phyloP scores from a whole-genome alignment of 2,888 invertebrate genomes.

The Nezara viridula region DNA sequence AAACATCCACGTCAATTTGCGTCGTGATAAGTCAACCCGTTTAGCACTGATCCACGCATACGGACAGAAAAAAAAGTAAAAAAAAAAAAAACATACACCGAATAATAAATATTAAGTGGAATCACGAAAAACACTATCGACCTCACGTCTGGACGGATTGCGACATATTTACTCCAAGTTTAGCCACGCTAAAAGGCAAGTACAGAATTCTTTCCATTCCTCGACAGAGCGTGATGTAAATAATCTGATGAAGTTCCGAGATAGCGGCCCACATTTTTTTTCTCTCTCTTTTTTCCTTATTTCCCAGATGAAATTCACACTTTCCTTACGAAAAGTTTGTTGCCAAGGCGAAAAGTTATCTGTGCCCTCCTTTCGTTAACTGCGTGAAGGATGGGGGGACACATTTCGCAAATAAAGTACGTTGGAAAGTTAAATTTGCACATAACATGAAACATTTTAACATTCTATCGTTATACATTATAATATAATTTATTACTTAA shows the following conservation, averaged over 20 bases:
- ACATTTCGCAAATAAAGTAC: too few species aligned
- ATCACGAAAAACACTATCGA: constrained; percentile 3
- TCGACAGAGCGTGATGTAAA: background rate
- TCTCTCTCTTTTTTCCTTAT: too few species aligned
- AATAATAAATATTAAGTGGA: constrained; percentile 21
- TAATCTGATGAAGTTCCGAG: constrained; percentile 6
- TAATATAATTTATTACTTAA: too few species aligned
- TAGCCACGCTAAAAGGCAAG: constrained; percentile 7
- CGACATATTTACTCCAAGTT: background rate
- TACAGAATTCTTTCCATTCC: constrained; percentile 13
- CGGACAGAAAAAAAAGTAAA: background rate
- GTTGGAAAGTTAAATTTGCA: too few species aligned
- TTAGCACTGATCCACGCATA: constrained; percentile 9
- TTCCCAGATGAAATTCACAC: background rate
- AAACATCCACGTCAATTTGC: background rate
- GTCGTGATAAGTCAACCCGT: constrained; percentile 5
- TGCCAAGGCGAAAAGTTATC: background rate
- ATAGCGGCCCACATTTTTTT: background rate
- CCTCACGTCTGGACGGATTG: background rate
- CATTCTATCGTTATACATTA: too few species aligned
- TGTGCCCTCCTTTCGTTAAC: background rate
- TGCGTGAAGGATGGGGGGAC: background rate
- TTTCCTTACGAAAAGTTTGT: background rate
- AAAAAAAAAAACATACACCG: background rate
- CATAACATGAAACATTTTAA: too few species aligned